phyloP scores from a whole-genome alignment of 2,888 invertebrate genomes.

The Lasioglossum lativentre region DNA sequence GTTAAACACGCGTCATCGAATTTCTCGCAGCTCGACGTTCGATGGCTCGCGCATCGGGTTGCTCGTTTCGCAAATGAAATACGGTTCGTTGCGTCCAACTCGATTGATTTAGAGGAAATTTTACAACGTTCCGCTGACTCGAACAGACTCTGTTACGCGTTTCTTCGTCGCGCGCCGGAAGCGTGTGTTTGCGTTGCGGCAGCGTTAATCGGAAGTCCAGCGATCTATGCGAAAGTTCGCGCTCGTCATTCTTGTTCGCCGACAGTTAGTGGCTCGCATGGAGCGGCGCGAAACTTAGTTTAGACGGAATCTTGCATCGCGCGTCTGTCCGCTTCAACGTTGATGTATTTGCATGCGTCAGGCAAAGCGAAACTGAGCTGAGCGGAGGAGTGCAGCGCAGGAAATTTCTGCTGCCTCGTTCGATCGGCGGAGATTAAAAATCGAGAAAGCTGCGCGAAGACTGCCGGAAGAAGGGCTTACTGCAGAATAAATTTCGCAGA shows the following conservation, averaged over 20 bases:
- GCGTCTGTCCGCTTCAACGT: conserved; percentile 35
- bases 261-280: conserved; percentile 14
- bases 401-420: not conserved
- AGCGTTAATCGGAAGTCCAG: conserved; percentile 21
- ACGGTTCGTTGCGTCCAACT: not conserved
- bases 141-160: not conserved
- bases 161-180: not conserved
- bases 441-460: not conserved
- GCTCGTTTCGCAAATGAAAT: not conserved
- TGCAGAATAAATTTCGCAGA: conserved; percentile 18
- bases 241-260: conserved; percentile 38
- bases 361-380: not conserved
- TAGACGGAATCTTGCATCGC: conserved; percentile 40
- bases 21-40: not conserved
- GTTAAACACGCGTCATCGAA: not conserved
- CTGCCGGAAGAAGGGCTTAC: not conserved
- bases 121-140: not conserved
- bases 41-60: not conserved
- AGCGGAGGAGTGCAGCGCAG: not conserved
- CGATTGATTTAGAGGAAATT: not conserved
- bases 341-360: conserved; percentile 36
- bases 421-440: not conserved
- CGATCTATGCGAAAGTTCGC: conserved; percentile 48
- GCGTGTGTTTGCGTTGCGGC: not conserved
- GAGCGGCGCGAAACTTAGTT: conserved; percentile 32